Percentiles rank a stretch among this genome's conserved stretches.
Conservation (phyloP, 2,888 invertebrate genomes). For the Eucera pruinosa region DNA sequence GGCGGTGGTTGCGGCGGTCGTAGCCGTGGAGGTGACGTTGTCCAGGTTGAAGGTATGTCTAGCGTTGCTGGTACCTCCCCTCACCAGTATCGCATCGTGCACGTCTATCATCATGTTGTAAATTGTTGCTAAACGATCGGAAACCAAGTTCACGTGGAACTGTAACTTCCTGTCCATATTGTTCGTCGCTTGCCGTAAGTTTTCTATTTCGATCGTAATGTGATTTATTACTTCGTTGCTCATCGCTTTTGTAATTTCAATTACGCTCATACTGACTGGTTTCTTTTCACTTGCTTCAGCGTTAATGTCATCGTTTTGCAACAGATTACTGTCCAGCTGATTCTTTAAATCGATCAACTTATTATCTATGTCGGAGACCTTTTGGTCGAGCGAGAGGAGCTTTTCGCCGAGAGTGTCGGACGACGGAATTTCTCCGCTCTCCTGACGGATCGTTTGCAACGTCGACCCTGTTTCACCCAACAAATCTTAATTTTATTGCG, state of each 20-base stretch:
- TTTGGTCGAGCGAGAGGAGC: constrained; percentile 91
- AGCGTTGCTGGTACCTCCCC: constrained; percentile 84
- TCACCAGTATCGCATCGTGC: constrained; percentile 93
- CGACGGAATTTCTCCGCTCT: constrained; percentile 74
- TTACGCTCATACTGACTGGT: constrained; percentile 92
- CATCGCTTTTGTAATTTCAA: constrained; percentile 93
- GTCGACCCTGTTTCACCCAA: constrained; percentile 70
- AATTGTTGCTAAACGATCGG: constrained; percentile 92
- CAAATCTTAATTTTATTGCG: not conserved
- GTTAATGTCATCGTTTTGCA: constrained; percentile 92
- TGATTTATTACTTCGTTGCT: constrained; percentile 92
- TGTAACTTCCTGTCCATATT: constrained; percentile 93
- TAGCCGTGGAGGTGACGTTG: no score
- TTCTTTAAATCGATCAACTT: constrained; percentile 92
- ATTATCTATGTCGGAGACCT: constrained; percentile 92
- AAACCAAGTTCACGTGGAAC: constrained; percentile 93
- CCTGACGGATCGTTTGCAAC: constrained; percentile 76
- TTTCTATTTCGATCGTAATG: constrained; percentile 92
- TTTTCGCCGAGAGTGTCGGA: constrained; percentile 78
- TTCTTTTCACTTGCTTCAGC: constrained; percentile 95
- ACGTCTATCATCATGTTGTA: constrained; percentile 92
- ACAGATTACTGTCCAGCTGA: constrained; percentile 92
- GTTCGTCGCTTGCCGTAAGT: constrained; percentile 91
- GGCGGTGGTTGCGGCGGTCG: constrained; percentile 85
- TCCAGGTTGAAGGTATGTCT: constrained; percentile 76